phyloP scores from a whole-genome alignment of 92 coral and sea anemone species.

The Parazoanthus atlanticus region DNA sequence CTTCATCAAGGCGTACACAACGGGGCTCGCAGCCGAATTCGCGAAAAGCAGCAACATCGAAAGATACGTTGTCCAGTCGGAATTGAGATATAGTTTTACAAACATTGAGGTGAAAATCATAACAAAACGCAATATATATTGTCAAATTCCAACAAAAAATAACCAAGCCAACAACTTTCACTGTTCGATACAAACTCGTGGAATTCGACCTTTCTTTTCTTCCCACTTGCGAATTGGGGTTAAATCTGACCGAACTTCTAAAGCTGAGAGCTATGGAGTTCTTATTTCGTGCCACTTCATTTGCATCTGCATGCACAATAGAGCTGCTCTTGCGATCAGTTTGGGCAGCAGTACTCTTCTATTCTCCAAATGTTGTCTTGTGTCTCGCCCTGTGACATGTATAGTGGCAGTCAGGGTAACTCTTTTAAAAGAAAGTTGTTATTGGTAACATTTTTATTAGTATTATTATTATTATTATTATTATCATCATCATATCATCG shows the following conservation, averaged over 20 bases:
- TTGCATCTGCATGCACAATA: not conserved
- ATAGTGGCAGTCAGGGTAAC: too few relatives aligned
- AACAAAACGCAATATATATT: slow-evolving; percentile 14
- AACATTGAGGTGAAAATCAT: not conserved
- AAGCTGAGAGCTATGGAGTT: not conserved
- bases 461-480: too few relatives aligned
- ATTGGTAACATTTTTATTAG: too few relatives aligned
- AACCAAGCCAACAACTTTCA: slow-evolving; percentile 15
- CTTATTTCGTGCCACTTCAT: not conserved
- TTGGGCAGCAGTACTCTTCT: not conserved
- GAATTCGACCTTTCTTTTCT: not conserved
- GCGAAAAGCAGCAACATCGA: slow-evolving; percentile 33
- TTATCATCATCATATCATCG: too few relatives aligned
- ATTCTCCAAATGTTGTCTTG: not conserved
- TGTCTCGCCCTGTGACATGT: not conserved
- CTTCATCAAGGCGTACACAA: slow-evolving; percentile 40
- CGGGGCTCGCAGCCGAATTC: slow-evolving; percentile 34
- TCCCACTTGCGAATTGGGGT: not conserved
- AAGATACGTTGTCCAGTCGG: slow-evolving; percentile 8
- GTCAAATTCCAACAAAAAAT: slow-evolving; percentile 20
- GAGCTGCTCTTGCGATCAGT: not conserved
- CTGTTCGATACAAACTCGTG: slow-evolving; percentile 18
- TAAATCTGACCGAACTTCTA: not conserved
- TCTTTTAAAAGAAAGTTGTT: too few relatives aligned
- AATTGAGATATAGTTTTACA: slow-evolving; percentile 7